phyloP scores from a whole-genome alignment of 2,797 vertebrate species.

The Coracias cyanogaster region DNA sequence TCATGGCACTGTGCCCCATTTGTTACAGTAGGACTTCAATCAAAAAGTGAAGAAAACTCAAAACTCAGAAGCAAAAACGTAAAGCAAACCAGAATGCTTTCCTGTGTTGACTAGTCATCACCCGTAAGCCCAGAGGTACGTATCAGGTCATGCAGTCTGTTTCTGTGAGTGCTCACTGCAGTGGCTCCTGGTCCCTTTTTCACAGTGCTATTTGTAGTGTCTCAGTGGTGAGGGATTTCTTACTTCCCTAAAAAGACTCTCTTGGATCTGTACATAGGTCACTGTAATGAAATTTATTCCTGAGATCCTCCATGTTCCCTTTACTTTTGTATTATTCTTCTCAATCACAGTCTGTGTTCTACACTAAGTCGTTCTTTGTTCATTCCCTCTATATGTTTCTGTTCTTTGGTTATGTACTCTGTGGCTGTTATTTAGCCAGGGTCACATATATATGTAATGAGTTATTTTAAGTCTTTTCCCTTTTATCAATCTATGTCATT shows the following conservation, averaged over 20 bases:
- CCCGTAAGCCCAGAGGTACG: neutral
- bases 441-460: neutral
- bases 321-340: neutral
- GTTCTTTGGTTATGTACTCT: neutral
- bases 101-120: neutral
- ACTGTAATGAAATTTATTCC: neutral
- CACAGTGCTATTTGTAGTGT: neutral
- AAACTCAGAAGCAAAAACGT: neutral
- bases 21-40: neutral
- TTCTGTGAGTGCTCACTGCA: neutral
- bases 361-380: neutral
- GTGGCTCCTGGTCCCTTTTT: neutral
- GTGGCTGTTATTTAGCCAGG: neutral
- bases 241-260: neutral
- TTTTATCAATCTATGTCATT: neutral
- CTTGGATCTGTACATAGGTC: neutral
- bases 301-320: neutral
- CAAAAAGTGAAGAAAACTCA: neutral
- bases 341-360: neutral
- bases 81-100: neutral
- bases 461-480: neutral
- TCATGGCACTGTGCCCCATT: neutral
- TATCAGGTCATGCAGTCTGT: neutral
- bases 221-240: neutral
- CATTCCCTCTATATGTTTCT: neutral